Percentiles rank a stretch among this genome's conserved stretches.
These are phyloP conservation scores for Halisarca cf. caerulea DNA, from an alignment of 37 sponge, comb jelly and placozoan genomes.

Conservation along the genomic window DNA sequence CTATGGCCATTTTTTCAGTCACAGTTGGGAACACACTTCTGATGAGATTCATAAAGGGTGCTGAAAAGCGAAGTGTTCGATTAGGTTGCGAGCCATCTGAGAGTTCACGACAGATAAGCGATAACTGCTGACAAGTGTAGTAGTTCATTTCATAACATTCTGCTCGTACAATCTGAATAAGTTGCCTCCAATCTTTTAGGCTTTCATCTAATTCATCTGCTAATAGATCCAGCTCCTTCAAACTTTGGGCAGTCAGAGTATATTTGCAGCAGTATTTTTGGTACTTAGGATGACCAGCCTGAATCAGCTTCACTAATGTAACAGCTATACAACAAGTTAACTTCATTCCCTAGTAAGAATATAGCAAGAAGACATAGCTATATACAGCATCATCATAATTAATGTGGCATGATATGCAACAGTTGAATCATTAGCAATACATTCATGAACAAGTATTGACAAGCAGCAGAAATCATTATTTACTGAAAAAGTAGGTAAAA, in stretches of 20 bases:
- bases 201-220: slow-evolving; percentile 46
- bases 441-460: too few species aligned
- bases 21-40: background rate
- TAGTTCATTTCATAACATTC: slow-evolving; percentile 64
- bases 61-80: background rate
- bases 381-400: background rate
- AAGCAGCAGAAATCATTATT: too few species aligned
- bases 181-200: slow-evolving; percentile 35
- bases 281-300: background rate
- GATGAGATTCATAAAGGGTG: background rate
- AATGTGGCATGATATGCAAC: too few species aligned
- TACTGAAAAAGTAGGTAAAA: too few species aligned
- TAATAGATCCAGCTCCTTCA: slow-evolving; percentile 5
- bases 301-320: background rate
- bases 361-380: background rate
- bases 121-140: slow-evolving; percentile 64
- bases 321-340: background rate
- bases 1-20: too few species aligned
- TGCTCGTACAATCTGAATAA: slow-evolving; percentile 15
- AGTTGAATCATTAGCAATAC: too few species aligned
- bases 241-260: background rate
- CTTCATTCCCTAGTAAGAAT: background rate
- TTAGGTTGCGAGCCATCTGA: background rate
- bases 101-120: slow-evolving; percentile 47
- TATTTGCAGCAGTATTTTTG: background rate